Evolutionary conservation across 1,140 invertebrate genomes (phyloP), one percentile per base, ranked within the genome.

Genomic region (Apocrypta bakeri): DNA sequence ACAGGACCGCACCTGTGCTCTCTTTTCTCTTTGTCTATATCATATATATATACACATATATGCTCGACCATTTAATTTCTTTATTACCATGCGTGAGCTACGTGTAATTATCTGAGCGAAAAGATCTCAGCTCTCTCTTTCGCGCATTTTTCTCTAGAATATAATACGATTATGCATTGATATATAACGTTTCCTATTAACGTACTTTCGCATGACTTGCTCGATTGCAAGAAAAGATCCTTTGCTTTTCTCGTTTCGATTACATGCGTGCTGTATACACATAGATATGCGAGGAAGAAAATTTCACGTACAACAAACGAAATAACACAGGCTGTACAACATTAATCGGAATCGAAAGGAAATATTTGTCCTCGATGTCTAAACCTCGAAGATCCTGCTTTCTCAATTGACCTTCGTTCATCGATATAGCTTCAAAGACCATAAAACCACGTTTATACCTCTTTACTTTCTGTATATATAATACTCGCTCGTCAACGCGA

Each of bases 1-100:
- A 87, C 82, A 79, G 84, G 56, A 79, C 89, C 81, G 37, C 31
- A 21, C 27, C 2, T 37, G 29, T 33, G 21, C 61, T 24, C 25
- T 64, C 14, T 79, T 2, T 17, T 27, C 0, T 33, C 24, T n/a
- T 81, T 17, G 33, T 17, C 33, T 64, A 31, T 40, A 17, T 25
- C 31, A 12, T 63, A 12, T 56, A 7, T 56, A 17, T 56, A 6
- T 42, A 42, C 40, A 7, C 1, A 1, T 42, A 42, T 42, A 7
- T 11, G 25, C n/a, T 69, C 37, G 1, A n/a, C 33, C n/a, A 11
- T 81, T 66, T 71, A 56, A 79, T 79, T 71, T 73, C 69, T 73
- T 80, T 72, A 80, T 80, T 63, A 63, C 48, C 66, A n/a, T 12
- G 2, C 25, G 11, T 27, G 37, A 33, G 33, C 33, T n/a, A n/a